Percentiles rank a stretch among this genome's conserved stretches.
Evolutionary conservation across 2,888 invertebrate species (phyloP).

Genomic region (Celastrina argiolus): DNA sequence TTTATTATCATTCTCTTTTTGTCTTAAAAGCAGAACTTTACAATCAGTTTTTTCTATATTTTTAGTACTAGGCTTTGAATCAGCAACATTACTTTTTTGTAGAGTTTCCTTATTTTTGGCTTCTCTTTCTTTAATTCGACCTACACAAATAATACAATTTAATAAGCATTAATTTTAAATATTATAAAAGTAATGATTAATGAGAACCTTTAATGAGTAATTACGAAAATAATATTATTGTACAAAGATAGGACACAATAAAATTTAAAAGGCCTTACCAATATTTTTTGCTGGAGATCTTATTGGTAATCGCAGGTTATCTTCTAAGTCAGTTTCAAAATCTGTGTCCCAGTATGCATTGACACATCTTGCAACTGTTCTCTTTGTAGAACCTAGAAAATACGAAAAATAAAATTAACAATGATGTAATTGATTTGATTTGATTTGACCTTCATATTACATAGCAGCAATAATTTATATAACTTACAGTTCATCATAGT

Average conservation of each 20-base stretch:
- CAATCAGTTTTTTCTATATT: background rate
- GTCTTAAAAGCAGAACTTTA: background rate
- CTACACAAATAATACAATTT: background rate
- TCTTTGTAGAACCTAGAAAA: slow-evolving; percentile 38
- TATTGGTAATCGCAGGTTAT: background rate
- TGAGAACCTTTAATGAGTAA: too few relatives aligned
- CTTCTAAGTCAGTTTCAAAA: slow-evolving; percentile 57
- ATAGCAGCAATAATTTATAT: background rate
- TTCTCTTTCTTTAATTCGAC: background rate
- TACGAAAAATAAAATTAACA: background rate
- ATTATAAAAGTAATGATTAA: too few relatives aligned
- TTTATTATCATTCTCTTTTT: background rate
- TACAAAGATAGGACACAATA: background rate
- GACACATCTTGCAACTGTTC: slow-evolving; percentile 37
- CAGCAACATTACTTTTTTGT: background rate
- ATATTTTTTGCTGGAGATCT: background rate
- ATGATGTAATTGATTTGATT: background rate
- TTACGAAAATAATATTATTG: too few relatives aligned
- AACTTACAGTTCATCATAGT: background rate
- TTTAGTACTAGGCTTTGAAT: background rate
- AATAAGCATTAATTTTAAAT: too few relatives aligned
- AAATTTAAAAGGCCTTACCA: background rate
- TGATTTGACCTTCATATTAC: background rate
- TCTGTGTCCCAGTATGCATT: slow-evolving; percentile 63
- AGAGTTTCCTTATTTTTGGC: background rate